Percentiles rank a stretch among this genome's conserved stretches.
Evolutionary conservation across 1,140 invertebrate genomes (phyloP).

Genomic region (Panagrolaimus sp.): DNA sequence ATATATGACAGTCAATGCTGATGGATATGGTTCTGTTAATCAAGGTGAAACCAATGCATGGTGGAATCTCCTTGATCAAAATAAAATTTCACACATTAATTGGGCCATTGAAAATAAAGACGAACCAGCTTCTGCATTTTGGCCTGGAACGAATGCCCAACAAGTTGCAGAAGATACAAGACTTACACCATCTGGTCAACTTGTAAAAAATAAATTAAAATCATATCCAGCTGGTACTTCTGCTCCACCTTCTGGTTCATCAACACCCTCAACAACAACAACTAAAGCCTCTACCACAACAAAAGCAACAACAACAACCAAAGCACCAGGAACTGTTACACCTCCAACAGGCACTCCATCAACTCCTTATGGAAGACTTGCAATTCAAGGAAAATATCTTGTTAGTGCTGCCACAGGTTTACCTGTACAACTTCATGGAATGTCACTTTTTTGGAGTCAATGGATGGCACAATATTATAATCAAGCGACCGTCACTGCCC

Average conservation of each 20-base stretch:
- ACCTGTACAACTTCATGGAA: not conserved
- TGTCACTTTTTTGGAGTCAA: not conserved
- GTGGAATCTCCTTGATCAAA: not conserved
- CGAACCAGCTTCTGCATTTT: conserved; percentile 3
- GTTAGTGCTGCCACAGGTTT: not conserved
- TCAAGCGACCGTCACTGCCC: not conserved
- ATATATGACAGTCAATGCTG: conserved; percentile 24
- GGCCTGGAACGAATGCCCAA: not conserved
- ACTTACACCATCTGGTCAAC: too few species aligned
- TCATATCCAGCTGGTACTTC: too few species aligned
- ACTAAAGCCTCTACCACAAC: too few species aligned
- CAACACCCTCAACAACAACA: too few species aligned
- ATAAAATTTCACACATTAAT: conserved; percentile 4
- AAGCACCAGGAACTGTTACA: too few species aligned
- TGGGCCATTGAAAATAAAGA: conserved; percentile 13
- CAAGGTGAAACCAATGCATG: not conserved
- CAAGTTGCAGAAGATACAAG: too few species aligned
- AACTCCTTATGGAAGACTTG: conserved; percentile 15
- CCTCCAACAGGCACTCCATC: not conserved
- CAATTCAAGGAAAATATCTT: conserved; percentile 10
- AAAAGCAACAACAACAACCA: too few species aligned
- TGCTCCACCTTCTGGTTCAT: too few species aligned
- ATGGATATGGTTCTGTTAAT: conserved; percentile 19
- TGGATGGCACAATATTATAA: not conserved
- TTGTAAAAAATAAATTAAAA: too few species aligned